These are phyloP conservation scores for Argynnis bischoffii DNA, from an alignment of 2,888 invertebrate genomes.

Conservation along the genomic window DNA sequence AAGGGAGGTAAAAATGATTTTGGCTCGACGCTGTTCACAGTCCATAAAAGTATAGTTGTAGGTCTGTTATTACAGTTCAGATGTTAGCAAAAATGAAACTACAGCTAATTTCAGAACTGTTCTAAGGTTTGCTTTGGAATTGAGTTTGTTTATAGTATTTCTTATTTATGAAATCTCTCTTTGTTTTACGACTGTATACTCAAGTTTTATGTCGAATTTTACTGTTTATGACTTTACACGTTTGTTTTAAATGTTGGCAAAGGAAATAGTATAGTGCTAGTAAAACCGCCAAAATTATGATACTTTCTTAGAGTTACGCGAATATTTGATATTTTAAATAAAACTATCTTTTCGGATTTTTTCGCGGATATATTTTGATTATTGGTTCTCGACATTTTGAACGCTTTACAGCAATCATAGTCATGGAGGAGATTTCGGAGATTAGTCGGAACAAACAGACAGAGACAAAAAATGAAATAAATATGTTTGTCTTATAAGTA, in stretches of 20 bases:
- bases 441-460: no score
- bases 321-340: no score
- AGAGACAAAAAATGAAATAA: no score
- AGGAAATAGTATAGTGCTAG: background rate
- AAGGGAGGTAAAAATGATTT: constrained; percentile 31
- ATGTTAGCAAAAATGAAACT: constrained; percentile 26
- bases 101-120: constrained; percentile 19
- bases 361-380: no score
- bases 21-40: constrained; percentile 30
- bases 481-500: no score
- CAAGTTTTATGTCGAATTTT: background rate
- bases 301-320: no score
- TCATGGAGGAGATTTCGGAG: no score
- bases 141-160: constrained; percentile 15
- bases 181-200: constrained; percentile 12
- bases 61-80: constrained; percentile 29
- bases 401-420: no score
- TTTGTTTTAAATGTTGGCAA: background rate
- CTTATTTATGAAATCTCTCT: background rate
- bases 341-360: no score
- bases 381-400: no score
- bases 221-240: background rate
- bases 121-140: constrained; percentile 15
- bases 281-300: background rate
- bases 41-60: constrained; percentile 31